Evolutionary conservation across 2,888 invertebrate genomes (phyloP).

Genomic region (Microctonus hyperodae): DNA sequence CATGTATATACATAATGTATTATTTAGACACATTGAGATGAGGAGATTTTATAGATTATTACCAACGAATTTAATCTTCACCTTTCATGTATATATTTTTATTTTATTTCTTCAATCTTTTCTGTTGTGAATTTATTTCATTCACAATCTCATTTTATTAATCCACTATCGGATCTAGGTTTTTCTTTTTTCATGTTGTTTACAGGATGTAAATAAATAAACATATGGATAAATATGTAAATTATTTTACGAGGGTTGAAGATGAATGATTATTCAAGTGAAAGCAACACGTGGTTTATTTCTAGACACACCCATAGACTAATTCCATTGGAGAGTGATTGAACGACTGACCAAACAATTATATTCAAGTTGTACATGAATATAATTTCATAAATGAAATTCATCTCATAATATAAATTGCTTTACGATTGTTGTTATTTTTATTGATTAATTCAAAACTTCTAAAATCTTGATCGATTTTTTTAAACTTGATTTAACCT

Average conservation of each 20-base stretch:
- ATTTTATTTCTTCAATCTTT: not conserved
- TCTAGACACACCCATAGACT: conserved; percentile 11
- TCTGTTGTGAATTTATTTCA: not conserved
- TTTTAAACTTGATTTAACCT: no score
- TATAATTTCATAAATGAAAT: not conserved
- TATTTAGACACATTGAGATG: not conserved
- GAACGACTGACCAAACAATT: conserved; percentile 5
- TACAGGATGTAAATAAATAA: no score
- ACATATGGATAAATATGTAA: not conserved
- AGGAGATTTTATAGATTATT: not conserved
- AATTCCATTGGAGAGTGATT: not conserved
- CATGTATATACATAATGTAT: no score
- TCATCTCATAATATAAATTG: not conserved
- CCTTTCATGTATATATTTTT: not conserved
- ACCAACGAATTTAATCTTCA: not conserved
- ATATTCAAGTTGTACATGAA: not conserved
- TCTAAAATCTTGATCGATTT: no score
- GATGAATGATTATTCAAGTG: not conserved
- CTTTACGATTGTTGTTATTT: no score
- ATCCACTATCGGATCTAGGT: not conserved
- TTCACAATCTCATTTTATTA: not conserved
- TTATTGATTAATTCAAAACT: no score
- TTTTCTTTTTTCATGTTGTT: no score
- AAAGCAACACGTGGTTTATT: not conserved
- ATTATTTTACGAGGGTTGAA: not conserved